Evolutionary conservation across 2,797 vertebrate genomes (phyloP).

Genomic region (Myoxocephalus aenaeus): DNA sequence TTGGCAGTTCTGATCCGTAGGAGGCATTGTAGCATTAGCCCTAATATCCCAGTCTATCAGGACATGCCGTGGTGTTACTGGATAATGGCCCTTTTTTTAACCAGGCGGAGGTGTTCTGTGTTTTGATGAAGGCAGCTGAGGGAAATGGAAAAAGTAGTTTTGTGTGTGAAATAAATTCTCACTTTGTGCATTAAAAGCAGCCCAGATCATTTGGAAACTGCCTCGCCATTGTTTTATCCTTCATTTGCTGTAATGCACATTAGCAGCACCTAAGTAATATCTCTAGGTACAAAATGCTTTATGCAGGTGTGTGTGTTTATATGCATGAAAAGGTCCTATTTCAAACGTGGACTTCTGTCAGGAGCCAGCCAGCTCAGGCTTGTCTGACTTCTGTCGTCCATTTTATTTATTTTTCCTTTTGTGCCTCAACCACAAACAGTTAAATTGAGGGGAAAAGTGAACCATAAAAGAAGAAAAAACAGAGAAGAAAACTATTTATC

Average conservation of each 20-base stretch:
- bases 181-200: constrained; percentile 20
- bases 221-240: neutral
- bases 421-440: constrained; percentile 43
- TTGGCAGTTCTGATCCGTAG: constrained; percentile 26
- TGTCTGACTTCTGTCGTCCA: constrained; percentile 30
- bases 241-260: constrained; percentile 2
- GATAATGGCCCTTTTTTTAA: constrained; percentile 11
- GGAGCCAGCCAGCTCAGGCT: constrained; percentile 38
- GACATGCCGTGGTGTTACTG: constrained; percentile 11
- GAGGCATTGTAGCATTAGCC: constrained; percentile 23
- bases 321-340: constrained; percentile 35
- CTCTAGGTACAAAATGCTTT: neutral
- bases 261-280: neutral
- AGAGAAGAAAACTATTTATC: constrained; percentile 20
- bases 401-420: constrained; percentile 35
- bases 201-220: constrained; percentile 33
- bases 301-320: neutral
- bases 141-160: constrained; percentile 18
- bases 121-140: constrained; percentile 3
- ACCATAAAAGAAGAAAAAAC: constrained; percentile 28
- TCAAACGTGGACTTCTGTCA: constrained; percentile 35
- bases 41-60: constrained; percentile 12
- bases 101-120: constrained; percentile 14
- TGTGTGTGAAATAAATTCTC: constrained; percentile 39
- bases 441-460: constrained; percentile 61